These are phyloP conservation scores for Acronicta psi DNA, from an alignment of 2,888 invertebrate genomes.

Conservation along the genomic window DNA sequence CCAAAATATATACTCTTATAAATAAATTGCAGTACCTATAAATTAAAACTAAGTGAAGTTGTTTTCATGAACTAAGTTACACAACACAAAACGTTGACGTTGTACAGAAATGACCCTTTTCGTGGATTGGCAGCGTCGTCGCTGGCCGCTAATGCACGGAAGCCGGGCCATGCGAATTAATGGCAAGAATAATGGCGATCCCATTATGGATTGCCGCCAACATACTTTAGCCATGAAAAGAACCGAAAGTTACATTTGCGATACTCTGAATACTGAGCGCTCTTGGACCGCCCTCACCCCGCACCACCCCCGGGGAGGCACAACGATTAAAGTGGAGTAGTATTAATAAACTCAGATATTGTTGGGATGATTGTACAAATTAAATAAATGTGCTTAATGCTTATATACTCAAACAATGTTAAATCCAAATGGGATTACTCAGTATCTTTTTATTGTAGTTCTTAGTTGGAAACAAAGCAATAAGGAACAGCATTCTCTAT, in stretches of 20 bases:
- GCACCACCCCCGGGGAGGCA: conserved; percentile 65
- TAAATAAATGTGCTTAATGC: conserved; percentile 58
- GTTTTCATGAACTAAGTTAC: conserved; percentile 50
- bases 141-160: conserved; percentile 88
- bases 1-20: conserved; percentile 13
- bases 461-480: conserved; percentile 10
- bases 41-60: conserved; percentile 43
- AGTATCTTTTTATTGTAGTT: conserved; percentile 25
- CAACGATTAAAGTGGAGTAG: conserved; percentile 69
- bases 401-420: conserved; percentile 37
- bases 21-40: conserved; percentile 35
- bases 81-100: conserved; percentile 63
- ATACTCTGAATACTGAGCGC: conserved; percentile 89
- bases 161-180: conserved; percentile 88
- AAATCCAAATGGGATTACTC: conserved; percentile 27
- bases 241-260: conserved; percentile 90
- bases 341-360: conserved; percentile 66
- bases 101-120: conserved; percentile 74
- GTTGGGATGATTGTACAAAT: conserved; percentile 64
- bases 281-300: conserved; percentile 71
- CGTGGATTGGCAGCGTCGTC: conserved; percentile 82
- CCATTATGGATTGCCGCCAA: conserved; percentile 90
- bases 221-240: conserved; percentile 89
- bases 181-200: conserved; percentile 89
- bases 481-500: conserved; percentile 18